Evolutionary conservation across 2,888 invertebrate species (phyloP), one percentile per base, ranked within the genome.

Genomic region (Apotomis turbidana): DNA sequence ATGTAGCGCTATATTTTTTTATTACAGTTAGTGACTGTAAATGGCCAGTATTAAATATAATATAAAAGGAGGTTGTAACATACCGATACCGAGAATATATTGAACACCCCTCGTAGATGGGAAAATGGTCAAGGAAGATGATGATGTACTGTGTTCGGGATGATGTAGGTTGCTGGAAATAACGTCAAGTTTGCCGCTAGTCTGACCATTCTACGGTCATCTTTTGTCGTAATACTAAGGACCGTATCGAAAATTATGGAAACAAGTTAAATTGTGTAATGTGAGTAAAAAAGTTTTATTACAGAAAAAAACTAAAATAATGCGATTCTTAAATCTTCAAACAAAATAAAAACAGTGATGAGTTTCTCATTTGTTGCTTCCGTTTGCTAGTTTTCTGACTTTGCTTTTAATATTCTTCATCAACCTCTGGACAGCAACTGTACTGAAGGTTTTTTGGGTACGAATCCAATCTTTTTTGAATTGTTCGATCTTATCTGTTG

Each of bases 171-270:
- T 59, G 41, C 58, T 38, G 58, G 58, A 13, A 58, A 58, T 58
- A 58, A 58, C n/a, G 58, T 38, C 58, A n/a, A 58, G 58, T 58
- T 58, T n/a, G 41, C 58, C 58, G n/a, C 41, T n/a, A 58, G 58
- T 41, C 58, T 41, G 38, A 58, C 58, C 58, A 58, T 58, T 38
- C 41, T 58, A 12, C 41, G 38, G 58, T n/a, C 41, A 41, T 59
- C 58, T 58, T 59, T 41, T 41, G 58, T 59, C 58, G 58, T 41
- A 54, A 54, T 41, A 41, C 41, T 41, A 8, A 41, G 41, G 41
- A 41, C 41, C 6, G 41, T 41, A 41, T 4, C 15, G 15, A 15
- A 15, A 54, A 54, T 15, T 54, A 13, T 54, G 13, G 54, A 54
- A 54, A 54, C 54, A 54, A 54, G 54, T 54, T 13, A 13, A 13